Percentiles rank a stretch among this genome's conserved stretches.
Evolutionary conservation across 1,140 invertebrate genomes (phyloP).

Genomic region (Papilio polytes): DNA sequence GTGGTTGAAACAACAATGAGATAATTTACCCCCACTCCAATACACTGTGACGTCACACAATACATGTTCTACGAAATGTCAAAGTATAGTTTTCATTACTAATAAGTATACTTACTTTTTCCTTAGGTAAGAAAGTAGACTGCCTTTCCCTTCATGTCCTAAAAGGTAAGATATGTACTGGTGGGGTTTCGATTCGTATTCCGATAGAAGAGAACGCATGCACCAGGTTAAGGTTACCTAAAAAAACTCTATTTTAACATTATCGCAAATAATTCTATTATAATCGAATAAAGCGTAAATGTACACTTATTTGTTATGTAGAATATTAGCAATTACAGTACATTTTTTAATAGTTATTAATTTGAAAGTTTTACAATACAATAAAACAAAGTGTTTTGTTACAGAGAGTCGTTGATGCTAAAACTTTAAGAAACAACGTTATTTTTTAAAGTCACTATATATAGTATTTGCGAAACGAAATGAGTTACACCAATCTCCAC

Average conservation of each 20-base stretch:
- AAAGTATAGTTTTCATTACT: background rate
- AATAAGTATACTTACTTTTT: constrained; percentile 84
- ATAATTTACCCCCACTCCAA: background rate
- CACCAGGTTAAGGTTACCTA: constrained; percentile 92
- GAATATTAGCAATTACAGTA: too few relatives aligned
- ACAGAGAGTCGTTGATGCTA: too few relatives aligned
- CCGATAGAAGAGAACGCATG: constrained; percentile 88
- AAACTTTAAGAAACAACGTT: too few relatives aligned
- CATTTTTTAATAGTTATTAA: too few relatives aligned
- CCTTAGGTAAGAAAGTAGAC: constrained; percentile 92
- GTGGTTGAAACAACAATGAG: background rate
- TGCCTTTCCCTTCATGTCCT: constrained; percentile 95
- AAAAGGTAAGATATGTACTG: constrained; percentile 92
- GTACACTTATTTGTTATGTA: too few relatives aligned
- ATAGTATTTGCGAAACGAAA: too few relatives aligned
- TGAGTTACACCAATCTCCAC: too few relatives aligned
- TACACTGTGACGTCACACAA: background rate
- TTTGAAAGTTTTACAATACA: too few relatives aligned
- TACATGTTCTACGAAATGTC: background rate
- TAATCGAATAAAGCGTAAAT: too few relatives aligned
- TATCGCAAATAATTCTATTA: too few relatives aligned
- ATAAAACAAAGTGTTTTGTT: too few relatives aligned
- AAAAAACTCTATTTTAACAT: background rate
- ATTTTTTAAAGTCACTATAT: too few relatives aligned
- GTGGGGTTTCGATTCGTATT: constrained; percentile 91